Evolutionary conservation across 2,797 vertebrate species (phyloP).

Genomic region (Ambastaia sidthimunki): DNA sequence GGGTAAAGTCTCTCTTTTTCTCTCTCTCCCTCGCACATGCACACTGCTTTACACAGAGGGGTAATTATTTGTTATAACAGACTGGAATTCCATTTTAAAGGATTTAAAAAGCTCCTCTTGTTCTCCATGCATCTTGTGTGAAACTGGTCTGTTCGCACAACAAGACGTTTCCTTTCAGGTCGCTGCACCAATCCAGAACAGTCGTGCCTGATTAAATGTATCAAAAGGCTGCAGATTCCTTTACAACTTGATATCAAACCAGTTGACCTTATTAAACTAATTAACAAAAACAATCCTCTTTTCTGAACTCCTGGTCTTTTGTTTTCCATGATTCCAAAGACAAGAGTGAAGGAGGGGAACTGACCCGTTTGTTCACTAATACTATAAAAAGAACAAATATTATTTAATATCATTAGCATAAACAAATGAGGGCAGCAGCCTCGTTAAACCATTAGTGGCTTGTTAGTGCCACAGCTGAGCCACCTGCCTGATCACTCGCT

Average conservation of each 20-base stretch:
- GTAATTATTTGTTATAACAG: slow-evolving; percentile 20
- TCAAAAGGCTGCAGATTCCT: slow-evolving; percentile 56
- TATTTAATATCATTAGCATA: slow-evolving; percentile 85
- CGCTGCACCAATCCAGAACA: neutral
- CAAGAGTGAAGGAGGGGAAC: slow-evolving; percentile 52
- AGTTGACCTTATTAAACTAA: slow-evolving; percentile 74
- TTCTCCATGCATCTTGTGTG: neutral
- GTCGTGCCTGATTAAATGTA: slow-evolving; percentile 45
- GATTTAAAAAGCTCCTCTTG: neutral
- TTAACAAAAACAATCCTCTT: slow-evolving; percentile 71
- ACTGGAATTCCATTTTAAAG: slow-evolving; percentile 15
- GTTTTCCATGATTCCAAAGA: slow-evolving; percentile 69
- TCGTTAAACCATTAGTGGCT: slow-evolving; percentile 75
- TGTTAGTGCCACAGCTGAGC: slow-evolving; percentile 81
- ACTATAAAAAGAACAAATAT: slow-evolving; percentile 76
- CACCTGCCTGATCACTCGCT: slow-evolving; percentile 77
- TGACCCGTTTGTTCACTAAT: slow-evolving; percentile 46
- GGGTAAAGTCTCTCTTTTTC: slow-evolving; percentile 20
- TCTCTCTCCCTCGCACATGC: slow-evolving; percentile 5
- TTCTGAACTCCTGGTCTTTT: slow-evolving; percentile 59
- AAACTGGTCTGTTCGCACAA: slow-evolving; percentile 1
- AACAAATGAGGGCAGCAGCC: slow-evolving; percentile 83
- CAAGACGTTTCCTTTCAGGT: neutral
- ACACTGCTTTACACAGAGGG: slow-evolving; percentile 21
- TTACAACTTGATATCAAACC: slow-evolving; percentile 66